Percentiles rank a stretch among this genome's conserved stretches.
Evolutionary conservation across 2,797 vertebrate genomes (phyloP).

Genomic region (Microchirus variegatus): DNA sequence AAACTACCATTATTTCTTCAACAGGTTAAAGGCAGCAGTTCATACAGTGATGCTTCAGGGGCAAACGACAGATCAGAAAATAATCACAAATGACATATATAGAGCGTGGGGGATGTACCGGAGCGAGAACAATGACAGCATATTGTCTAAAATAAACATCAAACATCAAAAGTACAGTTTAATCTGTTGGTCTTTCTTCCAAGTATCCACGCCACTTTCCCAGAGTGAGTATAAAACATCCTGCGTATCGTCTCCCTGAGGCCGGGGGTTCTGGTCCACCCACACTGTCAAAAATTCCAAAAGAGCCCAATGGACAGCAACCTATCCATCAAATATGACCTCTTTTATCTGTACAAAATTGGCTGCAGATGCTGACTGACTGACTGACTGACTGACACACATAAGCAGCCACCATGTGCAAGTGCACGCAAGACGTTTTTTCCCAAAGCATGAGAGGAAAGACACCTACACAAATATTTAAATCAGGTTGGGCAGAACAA

Average conservation of each 20-base stretch:
- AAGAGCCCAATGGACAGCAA: background rate
- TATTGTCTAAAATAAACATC: no score
- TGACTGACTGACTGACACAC: constrained; percentile 6
- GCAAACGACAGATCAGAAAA: no score
- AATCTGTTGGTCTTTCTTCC: background rate
- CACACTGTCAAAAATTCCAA: constrained; percentile 28
- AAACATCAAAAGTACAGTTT: background rate
- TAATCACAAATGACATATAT: no score
- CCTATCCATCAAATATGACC: background rate
- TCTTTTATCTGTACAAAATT: constrained; percentile 28
- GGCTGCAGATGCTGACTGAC: constrained; percentile 37
- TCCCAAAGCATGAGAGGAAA: constrained; percentile 3
- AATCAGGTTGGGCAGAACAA: constrained; percentile 18
- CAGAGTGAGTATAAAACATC: background rate
- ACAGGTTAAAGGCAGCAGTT: no score
- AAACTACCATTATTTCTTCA: no score
- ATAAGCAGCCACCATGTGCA: background rate
- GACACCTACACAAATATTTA: constrained; percentile 37
- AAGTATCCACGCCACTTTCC: background rate
- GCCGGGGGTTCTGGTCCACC: background rate
- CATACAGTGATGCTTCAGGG: no score
- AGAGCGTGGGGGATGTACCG: no score
- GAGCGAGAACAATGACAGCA: no score
- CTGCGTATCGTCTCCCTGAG: background rate
- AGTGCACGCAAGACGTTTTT: constrained; percentile 6